phyloP scores from a whole-genome alignment of 2,797 vertebrate species.

The Rhincodon typus region DNA sequence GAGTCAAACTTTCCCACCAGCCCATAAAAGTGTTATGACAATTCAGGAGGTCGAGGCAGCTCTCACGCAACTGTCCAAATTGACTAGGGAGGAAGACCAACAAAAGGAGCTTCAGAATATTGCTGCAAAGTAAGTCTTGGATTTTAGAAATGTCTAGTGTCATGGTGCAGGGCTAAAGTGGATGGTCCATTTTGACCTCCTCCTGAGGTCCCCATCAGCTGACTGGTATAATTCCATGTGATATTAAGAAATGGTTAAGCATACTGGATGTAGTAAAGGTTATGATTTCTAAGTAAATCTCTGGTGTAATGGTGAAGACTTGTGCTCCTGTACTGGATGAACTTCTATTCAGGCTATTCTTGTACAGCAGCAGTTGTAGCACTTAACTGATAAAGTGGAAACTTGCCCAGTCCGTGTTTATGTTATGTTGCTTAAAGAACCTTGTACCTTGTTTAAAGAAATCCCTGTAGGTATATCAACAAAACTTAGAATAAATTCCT shows the following conservation, averaged over 20 bases:
- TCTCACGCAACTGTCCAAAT: conserved; percentile 72
- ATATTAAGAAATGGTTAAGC: not conserved
- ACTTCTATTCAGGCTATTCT: not conserved
- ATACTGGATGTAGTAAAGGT: not conserved
- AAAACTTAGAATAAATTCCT: too few species aligned
- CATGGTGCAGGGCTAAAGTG: not conserved
- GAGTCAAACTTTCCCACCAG: conserved; percentile 78
- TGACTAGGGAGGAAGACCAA: conserved; percentile 95
- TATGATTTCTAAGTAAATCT: not conserved
- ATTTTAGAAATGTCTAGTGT: not conserved
- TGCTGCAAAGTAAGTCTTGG: conserved; percentile 64
- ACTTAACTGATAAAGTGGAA: not conserved
- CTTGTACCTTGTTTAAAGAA: too few species aligned
- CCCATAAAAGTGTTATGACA: conserved; percentile 84
- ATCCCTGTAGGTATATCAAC: too few species aligned
- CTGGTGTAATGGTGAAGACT: not conserved
- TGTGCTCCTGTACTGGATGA: not conserved
- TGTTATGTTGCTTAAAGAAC: too few species aligned
- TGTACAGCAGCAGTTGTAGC: not conserved
- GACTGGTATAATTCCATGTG: not conserved
- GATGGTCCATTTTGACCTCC: not conserved
- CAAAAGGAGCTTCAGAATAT: conserved; percentile 79
- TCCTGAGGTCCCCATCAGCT: not conserved
- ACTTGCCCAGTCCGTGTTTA: not conserved
- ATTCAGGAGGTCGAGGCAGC: conserved; percentile 90